Base-by-base conservation (phyloP, 2,113 vertebrate genomes). In the Pteruthius melanotis region DNA sequence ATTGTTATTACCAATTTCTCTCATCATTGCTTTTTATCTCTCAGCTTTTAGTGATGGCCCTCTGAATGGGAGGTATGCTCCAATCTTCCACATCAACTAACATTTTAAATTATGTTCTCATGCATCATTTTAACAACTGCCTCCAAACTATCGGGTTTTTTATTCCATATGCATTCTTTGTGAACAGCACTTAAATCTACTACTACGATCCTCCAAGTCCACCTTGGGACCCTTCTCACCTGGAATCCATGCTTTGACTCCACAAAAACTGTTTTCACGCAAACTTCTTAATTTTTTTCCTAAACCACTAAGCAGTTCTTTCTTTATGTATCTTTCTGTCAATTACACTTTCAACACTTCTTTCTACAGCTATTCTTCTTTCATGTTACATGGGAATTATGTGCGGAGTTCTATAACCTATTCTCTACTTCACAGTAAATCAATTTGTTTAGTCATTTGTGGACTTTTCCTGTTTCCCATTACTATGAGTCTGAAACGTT, bases 11-110 rank as follows among this genome's bases (percentile, higher is more conserved):
- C 8, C 28, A 35, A 26, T 72, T 80, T 64, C 33, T 65, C 56
- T 74, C 33, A 42, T 50, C 24, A 63, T 63, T 0, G 0, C 37
- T 64, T 89, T 64, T 1, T 0, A 53, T 65, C 49, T 56, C n/a
- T 68, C 45, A 44, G 50, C 7, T 78, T 52, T 68, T 69, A 49
- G 22, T 15, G 22, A 89, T 56, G 27, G n/a, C 14, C 20, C 44
- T 47, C 21, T 81, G 33, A 79, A 66, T 8, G 21, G 21, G 10
- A 77, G 11, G 12, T 50, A 44, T 26, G 19, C 18, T 63, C 28
- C 27, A 17, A 61, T 33, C 20, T 84, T 49, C 16, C 37, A 79
- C 19, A 33, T 50, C 37, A 80, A 57, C 28, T 52, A 83, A 37
- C 17, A 64, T 45, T n/a, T 83, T 31, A 74, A 78, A 83, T 0